phyloP scores from a whole-genome alignment of 2,888 invertebrate species.

The Netelia virgata region DNA sequence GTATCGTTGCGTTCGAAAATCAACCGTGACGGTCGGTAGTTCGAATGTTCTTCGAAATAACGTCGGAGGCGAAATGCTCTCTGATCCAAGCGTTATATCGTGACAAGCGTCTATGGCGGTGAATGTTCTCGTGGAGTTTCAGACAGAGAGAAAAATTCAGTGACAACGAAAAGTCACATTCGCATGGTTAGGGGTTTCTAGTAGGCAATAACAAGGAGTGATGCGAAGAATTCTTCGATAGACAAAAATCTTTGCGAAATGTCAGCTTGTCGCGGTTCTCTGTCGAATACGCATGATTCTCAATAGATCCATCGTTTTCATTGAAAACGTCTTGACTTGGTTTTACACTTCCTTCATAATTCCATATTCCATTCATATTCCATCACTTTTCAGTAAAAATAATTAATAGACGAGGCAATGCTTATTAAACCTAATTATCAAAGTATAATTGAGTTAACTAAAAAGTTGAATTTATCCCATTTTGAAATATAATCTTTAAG shows the following conservation, averaged over 20 bases:
- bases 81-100: slow-evolving; percentile 44
- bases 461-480: neutral
- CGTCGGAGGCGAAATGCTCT: slow-evolving; percentile 43
- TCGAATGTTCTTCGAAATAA: slow-evolving; percentile 39
- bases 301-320: neutral
- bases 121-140: slow-evolving; percentile 29
- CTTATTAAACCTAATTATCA: neutral
- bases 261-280: neutral
- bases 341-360: neutral
- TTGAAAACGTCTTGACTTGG: neutral
- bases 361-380: too few species aligned
- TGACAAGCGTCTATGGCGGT: slow-evolving; percentile 46
- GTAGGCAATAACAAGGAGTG: slow-evolving; percentile 10
- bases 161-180: slow-evolving; percentile 47
- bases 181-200: neutral
- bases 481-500: neutral
- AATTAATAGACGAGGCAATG: neutral
- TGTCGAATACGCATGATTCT: neutral
- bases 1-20: slow-evolving; percentile 41
- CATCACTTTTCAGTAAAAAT: neutral
- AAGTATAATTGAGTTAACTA: neutral
- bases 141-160: slow-evolving; percentile 37
- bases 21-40: slow-evolving; percentile 24
- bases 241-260: slow-evolving; percentile 19
- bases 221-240: slow-evolving; percentile 34